phyloP scores from a whole-genome alignment of 2,888 invertebrate species.

The Euzophera pinguis region DNA sequence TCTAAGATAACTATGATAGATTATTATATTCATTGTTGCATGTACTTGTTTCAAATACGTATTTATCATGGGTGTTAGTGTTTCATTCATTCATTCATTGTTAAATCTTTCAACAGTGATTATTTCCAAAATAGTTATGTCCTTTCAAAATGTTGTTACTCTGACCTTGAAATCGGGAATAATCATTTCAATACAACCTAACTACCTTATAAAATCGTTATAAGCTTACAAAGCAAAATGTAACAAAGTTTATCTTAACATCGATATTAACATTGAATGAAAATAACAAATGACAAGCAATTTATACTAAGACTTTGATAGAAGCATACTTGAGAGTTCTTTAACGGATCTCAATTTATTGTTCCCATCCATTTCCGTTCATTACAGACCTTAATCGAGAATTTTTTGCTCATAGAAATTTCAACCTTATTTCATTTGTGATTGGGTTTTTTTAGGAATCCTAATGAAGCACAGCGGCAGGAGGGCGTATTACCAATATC shows the following conservation, averaged over 20 bases:
- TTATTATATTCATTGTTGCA: too few relatives aligned
- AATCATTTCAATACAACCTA: too few relatives aligned
- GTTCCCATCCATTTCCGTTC: conserved; percentile 15
- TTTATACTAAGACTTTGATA: conserved; percentile 11
- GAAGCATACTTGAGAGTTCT: conserved; percentile 13
- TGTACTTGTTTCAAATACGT: too few relatives aligned
- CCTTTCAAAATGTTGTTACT: too few relatives aligned
- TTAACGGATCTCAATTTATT: conserved; percentile 15
- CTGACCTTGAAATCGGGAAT: too few relatives aligned
- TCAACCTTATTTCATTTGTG: conserved; percentile 7
- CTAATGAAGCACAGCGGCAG: conserved; percentile 90
- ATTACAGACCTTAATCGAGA: conserved; percentile 13
- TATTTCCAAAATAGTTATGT: too few relatives aligned
- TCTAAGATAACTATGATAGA: too few relatives aligned
- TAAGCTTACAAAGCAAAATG: background rate
- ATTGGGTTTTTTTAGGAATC: conserved; percentile 80
- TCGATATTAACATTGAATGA: conserved; percentile 7
- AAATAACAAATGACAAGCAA: conserved; percentile 12
- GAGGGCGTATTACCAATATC: conserved; percentile 89
- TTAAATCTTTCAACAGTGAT: too few relatives aligned
- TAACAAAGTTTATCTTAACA: conserved; percentile 1
- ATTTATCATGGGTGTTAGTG: too few relatives aligned
- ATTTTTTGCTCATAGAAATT: background rate
- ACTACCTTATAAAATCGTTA: too few relatives aligned
- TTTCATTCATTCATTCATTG: too few relatives aligned